Percentiles rank a stretch among this genome's conserved stretches.
Conservation (phyloP, 2,113 vertebrate species). For the Jaculus jaculus region DNA sequence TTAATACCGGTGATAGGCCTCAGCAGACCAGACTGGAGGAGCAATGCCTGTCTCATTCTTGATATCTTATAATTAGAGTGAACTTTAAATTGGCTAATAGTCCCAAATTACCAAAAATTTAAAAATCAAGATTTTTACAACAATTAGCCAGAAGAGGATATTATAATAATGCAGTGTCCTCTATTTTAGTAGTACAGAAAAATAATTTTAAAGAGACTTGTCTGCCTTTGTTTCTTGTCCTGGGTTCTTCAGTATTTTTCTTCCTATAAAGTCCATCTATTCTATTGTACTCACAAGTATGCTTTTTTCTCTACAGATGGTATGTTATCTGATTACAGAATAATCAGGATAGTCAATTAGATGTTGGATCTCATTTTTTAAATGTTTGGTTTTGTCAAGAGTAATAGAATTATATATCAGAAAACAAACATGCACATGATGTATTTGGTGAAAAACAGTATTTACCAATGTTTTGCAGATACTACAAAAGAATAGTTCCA, state of each 20-base stretch:
- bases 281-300: background rate
- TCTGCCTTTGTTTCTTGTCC: background rate
- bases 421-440: background rate
- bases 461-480: constrained; percentile 38
- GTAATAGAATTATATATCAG: background rate
- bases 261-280: background rate
- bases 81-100: background rate
- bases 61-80: background rate
- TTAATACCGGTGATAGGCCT: background rate
- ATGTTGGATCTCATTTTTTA: background rate
- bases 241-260: background rate
- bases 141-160: background rate
- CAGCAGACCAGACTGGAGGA: background rate
- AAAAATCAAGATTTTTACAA: background rate
- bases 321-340: background rate
- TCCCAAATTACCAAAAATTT: background rate
- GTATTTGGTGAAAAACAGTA: background rate
- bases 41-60: background rate
- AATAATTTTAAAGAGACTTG: background rate
- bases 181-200: background rate
- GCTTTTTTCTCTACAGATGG: background rate
- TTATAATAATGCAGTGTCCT: background rate
- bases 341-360: background rate
- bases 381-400: background rate
- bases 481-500: constrained; percentile 36